phyloP scores from a whole-genome alignment of 2,888 invertebrate genomes.

The Aleiodes leptofemur region DNA sequence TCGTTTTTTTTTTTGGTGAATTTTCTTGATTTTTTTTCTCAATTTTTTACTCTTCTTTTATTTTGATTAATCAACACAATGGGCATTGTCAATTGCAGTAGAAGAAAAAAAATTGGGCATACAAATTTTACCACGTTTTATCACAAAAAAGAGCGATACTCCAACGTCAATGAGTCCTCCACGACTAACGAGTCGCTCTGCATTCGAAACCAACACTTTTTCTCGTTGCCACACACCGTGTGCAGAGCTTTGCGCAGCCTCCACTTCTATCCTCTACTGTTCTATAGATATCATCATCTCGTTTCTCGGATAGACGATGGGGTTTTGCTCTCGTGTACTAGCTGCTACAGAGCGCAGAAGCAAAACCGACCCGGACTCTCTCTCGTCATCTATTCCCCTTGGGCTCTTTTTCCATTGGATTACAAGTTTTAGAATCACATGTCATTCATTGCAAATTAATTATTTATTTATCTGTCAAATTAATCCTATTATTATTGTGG shows the following conservation, averaged over 20 bases:
- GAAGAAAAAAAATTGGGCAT: no score
- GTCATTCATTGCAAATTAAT: no score
- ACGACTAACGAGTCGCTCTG: conserved; percentile 54
- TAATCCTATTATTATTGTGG: no score
- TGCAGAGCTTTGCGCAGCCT: conserved; percentile 43
- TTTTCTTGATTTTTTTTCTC: no score
- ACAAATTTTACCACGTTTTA: conserved; percentile 4
- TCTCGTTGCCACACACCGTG: conserved; percentile 2
- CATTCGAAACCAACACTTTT: conserved; percentile 50
- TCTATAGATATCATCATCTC: conserved; percentile 18
- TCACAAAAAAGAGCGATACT: neutral
- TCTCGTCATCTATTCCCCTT: conserved; percentile 6
- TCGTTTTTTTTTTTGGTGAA: no score
- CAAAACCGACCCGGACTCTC: conserved; percentile 34
- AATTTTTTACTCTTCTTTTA: no score
- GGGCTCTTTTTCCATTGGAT: neutral
- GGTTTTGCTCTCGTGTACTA: conserved; percentile 7
- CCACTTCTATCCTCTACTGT: conserved; percentile 16
- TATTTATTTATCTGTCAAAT: no score
- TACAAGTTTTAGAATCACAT: neutral
- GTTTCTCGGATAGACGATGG: conserved; percentile 30
- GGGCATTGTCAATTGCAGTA: no score
- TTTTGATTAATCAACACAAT: neutral
- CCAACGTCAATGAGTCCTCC: conserved; percentile 27
- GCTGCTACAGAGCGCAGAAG: conserved; percentile 36